These are phyloP conservation scores for Dynastes tityus DNA, from an alignment of 2,888 invertebrate genomes.

Conservation along the genomic window DNA sequence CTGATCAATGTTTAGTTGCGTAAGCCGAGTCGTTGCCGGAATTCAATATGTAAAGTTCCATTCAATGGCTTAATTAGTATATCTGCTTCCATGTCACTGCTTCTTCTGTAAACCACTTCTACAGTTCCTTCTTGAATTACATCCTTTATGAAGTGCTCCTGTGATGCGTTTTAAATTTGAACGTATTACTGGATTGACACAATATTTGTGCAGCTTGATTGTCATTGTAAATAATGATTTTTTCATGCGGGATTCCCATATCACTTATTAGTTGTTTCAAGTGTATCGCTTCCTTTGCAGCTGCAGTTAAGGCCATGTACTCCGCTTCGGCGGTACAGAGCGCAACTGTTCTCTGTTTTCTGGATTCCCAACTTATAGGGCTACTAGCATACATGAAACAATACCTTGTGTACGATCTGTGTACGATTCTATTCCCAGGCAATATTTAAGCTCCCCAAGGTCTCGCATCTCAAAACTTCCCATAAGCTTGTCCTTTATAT, in stretches of 20 bases:
- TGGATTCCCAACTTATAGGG: constrained; percentile 54
- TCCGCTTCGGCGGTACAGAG: constrained; percentile 56
- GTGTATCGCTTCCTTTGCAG: constrained; percentile 55
- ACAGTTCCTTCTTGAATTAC: neutral
- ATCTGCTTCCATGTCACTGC: constrained; percentile 4
- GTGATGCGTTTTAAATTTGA: neutral
- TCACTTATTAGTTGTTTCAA: constrained; percentile 20
- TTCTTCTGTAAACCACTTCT: neutral
- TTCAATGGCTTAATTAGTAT: neutral
- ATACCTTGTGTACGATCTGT: constrained; percentile 57
- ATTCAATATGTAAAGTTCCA: neutral
- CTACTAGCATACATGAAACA: constrained; percentile 51
- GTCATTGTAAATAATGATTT: neutral
- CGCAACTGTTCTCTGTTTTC: constrained; percentile 58
- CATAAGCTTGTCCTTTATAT: neutral
- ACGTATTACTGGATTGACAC: neutral
- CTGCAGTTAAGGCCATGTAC: constrained; percentile 54
- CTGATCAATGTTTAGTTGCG: constrained; percentile 57
- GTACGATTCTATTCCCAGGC: constrained; percentile 37
- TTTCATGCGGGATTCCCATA: constrained; percentile 4
- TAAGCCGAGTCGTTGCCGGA: neutral
- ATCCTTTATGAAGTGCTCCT: neutral
- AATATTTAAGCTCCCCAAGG: neutral
- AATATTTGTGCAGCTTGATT: neutral
- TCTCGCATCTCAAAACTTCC: neutral